Percentiles rank a stretch among this genome's conserved stretches.
Conservation (phyloP, 2,113 vertebrate genomes). For the Peucedramus taeniatus region DNA sequence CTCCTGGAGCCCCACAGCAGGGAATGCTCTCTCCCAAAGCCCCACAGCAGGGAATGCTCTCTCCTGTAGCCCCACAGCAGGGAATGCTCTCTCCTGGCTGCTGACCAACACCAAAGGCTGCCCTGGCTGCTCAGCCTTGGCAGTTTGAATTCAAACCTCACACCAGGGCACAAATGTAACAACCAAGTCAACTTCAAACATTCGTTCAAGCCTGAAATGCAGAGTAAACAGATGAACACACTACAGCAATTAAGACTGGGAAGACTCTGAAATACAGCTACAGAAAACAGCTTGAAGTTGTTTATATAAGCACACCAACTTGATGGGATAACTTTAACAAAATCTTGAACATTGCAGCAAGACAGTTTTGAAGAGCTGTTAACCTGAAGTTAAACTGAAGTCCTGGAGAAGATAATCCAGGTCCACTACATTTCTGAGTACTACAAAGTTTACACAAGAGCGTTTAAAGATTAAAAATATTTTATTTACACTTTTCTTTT, state of each 20-base stretch:
- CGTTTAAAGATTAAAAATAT: slow-evolving; percentile 82
- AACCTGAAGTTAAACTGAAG: not conserved
- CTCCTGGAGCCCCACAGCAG: not conserved
- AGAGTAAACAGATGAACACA: not conserved
- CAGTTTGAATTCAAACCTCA: not conserved
- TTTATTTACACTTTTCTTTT: slow-evolving; percentile 83
- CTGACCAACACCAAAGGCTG: not conserved
- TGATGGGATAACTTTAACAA: not conserved
- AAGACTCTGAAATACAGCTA: not conserved
- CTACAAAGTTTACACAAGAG: slow-evolving; percentile 22
- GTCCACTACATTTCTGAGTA: not conserved
- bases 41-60: not conserved
- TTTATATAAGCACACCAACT: not conserved
- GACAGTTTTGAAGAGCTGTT: not conserved
- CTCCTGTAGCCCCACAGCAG: not conserved
- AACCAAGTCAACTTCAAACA: not conserved
- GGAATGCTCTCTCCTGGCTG: not conserved
- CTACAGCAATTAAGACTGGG: not conserved
- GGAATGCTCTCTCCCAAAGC: not conserved
- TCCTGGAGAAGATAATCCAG: not conserved
- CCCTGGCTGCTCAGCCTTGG: rapidly evolving
- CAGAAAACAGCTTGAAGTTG: not conserved
- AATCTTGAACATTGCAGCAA: not conserved
- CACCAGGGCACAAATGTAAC: rapidly evolving
- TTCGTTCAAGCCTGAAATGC: not conserved